Evolutionary conservation across 2,888 invertebrate genomes (phyloP), one percentile per base, ranked within the genome.

Genomic region (Taenaris catops): DNA sequence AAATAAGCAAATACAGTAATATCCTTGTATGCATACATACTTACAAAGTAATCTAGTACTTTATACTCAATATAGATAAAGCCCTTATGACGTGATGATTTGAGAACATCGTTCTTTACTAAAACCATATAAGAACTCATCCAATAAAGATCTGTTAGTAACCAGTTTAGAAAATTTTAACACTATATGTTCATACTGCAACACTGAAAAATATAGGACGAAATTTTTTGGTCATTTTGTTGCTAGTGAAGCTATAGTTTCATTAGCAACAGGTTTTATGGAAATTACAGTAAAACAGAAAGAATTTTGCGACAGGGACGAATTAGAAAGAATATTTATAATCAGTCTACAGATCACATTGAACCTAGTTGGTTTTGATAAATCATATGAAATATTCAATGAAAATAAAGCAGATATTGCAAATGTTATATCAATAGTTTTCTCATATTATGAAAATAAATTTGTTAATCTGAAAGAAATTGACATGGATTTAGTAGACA

Each of bases 81-180:
- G n/a, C n/a, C n/a, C n/a, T n/a, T n/a, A n/a, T n/a, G n/a, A n/a
- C n/a, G n/a, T n/a, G n/a, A n/a, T n/a, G n/a, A n/a, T n/a, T n/a
- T n/a, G n/a, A n/a, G n/a, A n/a, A n/a, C n/a, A n/a, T n/a, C n/a
- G n/a, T n/a, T n/a, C n/a, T n/a, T n/a, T n/a, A n/a, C n/a, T n/a
- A n/a, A n/a, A n/a, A n/a, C n/a, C n/a, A n/a, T n/a, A n/a, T 37
- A 88, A 87, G 34, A 94, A 93, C 66, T 95, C 95, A 0, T 90
- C 91, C 5, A 93, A 92, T 59, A 84, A 79, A 47, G 88, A 89
- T 8, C 68, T 93, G 1, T 54, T 92, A 4, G 53, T 83, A 1
- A 87, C 88, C 34, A 84, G 90, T 0, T 67, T 92, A 25, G 91
- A 92, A 55, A 88, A 90, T 20, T 63, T 90, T 2, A 90, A 90